Evolutionary conservation across 2,797 vertebrate species (phyloP), one percentile per base, ranked within the genome.

Genomic region (Lithobates pipiens): DNA sequence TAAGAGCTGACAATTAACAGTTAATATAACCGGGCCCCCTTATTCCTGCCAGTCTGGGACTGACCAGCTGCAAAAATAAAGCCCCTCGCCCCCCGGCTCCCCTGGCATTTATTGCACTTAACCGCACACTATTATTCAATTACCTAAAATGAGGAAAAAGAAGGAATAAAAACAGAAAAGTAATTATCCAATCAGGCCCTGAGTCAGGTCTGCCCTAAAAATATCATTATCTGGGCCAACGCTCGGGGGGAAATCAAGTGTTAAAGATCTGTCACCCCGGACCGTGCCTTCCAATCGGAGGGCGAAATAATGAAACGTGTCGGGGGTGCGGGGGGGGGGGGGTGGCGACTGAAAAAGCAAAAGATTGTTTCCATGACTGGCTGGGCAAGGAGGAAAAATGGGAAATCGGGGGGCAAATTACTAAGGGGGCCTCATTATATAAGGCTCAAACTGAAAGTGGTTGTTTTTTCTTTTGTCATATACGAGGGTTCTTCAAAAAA

Each of bases 1-100:
- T 82, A 82, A 86, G 79, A 86, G 75, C 85, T 83, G 80, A 86
- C 85, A 83, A 83, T 86, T 86, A 78, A 74, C 76, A 78, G 85
- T 75, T 86, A 44, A 86, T 86, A 83, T 82, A 83, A 78, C 27
- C 72, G 25, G 42, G 27, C 34, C 76, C 34, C 57, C 25, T 50
- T 29, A 13, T 42, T 75, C 23, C 10, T 83, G 82, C 82, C 82
- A 83, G 76, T 42, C 76, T 77, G 80, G 57, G 78, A 82, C 57
- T 57, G 36, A 82, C 74, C 85, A 86, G 80, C 85, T 86, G 85
- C 76, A 73, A 73, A 86, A 86, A 86, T 82, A 86, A 74, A 69
- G 42, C 34, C 46, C 61, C 36, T 57, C 67, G 9, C 13, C 27
- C 67, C 39, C 78, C 67, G 36, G 29, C 65, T 79, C 76, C 36